phyloP scores from a whole-genome alignment of 2,888 invertebrate genomes.

The Callyntrura guangdongensis region DNA sequence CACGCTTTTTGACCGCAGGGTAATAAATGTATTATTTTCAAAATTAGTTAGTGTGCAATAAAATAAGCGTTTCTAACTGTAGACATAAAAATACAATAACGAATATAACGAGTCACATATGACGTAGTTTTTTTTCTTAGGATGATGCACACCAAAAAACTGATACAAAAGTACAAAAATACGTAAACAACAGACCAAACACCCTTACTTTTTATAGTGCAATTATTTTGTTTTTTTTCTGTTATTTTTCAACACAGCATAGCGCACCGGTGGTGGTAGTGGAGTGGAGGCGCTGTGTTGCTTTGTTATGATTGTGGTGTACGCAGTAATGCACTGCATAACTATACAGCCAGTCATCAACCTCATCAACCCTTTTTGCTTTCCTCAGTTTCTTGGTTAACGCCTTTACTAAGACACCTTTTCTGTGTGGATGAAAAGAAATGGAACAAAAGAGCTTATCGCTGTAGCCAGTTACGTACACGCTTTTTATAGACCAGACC shows the following conservation, averaged over 20 bases:
- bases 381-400: slow-evolving; percentile 15
- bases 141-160: not conserved
- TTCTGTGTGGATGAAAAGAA: not conserved
- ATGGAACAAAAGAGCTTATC: slow-evolving; percentile 1
- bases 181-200: no score
- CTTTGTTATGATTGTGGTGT: no score
- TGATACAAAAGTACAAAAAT: no score
- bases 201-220: not conserved
- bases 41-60: no score
- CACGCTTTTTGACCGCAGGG: no score
- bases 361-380: not conserved
- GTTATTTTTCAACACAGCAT: not conserved
- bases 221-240: not conserved
- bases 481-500: no score
- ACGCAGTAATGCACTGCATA: not conserved
- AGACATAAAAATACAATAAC: not conserved
- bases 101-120: not conserved
- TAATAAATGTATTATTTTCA: no score
- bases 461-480: no score
- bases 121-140: not conserved
- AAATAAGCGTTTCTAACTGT: no score
- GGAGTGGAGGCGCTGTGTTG: no score
- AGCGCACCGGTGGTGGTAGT: not conserved
- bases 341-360: not conserved
- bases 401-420: slow-evolving; percentile 18